Evolutionary conservation across 2,888 invertebrate species (phyloP), one percentile per base, ranked within the genome.

Genomic region (Ochlodes sylvanus): DNA sequence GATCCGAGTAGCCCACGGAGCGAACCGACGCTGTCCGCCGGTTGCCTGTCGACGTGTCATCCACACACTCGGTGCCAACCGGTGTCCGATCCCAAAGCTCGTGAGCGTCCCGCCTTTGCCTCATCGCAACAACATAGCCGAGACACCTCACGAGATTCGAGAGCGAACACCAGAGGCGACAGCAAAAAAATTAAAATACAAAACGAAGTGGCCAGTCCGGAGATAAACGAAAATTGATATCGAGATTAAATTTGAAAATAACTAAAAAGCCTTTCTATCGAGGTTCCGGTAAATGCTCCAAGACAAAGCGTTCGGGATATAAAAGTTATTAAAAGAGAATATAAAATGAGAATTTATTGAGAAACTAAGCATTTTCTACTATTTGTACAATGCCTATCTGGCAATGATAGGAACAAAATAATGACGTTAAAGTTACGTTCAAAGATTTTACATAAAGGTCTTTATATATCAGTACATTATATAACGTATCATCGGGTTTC

Each of bases 1-100:
- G 95, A 94, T 99, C 99, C 90, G 99, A 99, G 94, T 99, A 99
- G 80, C 99, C 99, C 73, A 99, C 99, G 70, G 99, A 99, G 79
- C 98, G 95, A 79, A 99, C 99, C 82, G 98, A 98, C 78, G 99
- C 99, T 88, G 99, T 99, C 91, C 99, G 95, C 87, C 99, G 95
- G 94, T 99, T 99, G 86, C 99, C 99, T 98, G 95, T 89, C 89
- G 89, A 93, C 92, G 92, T 93, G 92, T 91, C 92, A 92, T 90
- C 91, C 93, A 92, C 92, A 92, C 91, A 93, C 93, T 92, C 92
- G 89, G 85, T 93, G 93, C 92, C 91, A 90, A 92, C 85, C 81
- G 90, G 90, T 85, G 86, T 75, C 83, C 88, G 86, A 85, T 80
- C 79, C 69, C 69, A 67, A 54, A 71, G 71, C 83, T 80, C 77